phyloP scores from a whole-genome alignment of 2,888 invertebrate species.

The Amphimallon solstitiale region DNA sequence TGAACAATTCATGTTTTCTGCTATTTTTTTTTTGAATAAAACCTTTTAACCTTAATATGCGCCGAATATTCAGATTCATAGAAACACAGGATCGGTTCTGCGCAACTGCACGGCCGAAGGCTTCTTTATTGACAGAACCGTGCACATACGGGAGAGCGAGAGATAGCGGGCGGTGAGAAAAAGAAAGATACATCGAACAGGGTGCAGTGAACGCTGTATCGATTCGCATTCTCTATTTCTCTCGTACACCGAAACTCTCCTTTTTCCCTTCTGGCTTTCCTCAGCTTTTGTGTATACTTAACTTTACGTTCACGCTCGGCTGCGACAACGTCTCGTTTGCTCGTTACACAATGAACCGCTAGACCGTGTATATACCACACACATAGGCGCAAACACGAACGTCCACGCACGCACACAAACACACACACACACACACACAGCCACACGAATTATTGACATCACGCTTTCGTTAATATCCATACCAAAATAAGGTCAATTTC shows the following conservation, averaged over 20 bases:
- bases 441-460: constrained; percentile 17
- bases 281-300: not conserved
- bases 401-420: no score
- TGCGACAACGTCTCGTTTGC: constrained; percentile 2
- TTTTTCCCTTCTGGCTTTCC: not conserved
- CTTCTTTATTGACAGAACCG: not conserved
- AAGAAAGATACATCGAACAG: not conserved
- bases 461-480: constrained; percentile 2
- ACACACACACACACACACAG: not conserved
- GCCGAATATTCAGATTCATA: no score
- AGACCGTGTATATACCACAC: constrained; percentile 12
- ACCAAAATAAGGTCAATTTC: constrained; percentile 26
- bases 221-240: constrained; percentile 8
- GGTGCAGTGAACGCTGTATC: constrained; percentile 33
- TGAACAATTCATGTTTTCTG: no score
- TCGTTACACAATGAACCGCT: constrained; percentile 30
- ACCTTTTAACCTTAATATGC: no score
- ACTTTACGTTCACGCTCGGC: constrained; percentile 3
- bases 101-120: constrained; percentile 4
- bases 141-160: not conserved
- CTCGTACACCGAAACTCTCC: not conserved
- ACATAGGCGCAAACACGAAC: no score
- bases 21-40: no score
- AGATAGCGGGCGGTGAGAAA: not conserved
- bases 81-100: no score